phyloP scores from a whole-genome alignment of 1,140 invertebrate species.

The Linepithema humile region DNA sequence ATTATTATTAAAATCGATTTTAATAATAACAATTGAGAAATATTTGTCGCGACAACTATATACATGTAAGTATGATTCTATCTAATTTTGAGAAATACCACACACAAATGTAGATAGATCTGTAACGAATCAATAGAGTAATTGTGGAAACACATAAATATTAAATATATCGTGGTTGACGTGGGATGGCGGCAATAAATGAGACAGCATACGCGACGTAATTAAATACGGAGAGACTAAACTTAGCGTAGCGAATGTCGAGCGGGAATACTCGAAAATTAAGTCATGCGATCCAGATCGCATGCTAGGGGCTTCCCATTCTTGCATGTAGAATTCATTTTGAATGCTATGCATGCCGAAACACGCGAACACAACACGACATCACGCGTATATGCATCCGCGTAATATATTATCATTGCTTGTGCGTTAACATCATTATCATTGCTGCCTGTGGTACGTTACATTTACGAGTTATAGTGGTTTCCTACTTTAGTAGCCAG shows the following conservation, averaged over 20 bases:
- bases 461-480: neutral
- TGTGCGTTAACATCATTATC: slow-evolving; percentile 4
- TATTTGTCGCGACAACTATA: neutral
- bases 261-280: slow-evolving; percentile 29
- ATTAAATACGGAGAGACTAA: slow-evolving; percentile 37
- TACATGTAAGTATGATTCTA: too few species aligned
- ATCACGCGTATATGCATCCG: neutral
- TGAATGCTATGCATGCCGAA: neutral
- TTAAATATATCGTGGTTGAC: neutral
- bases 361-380: slow-evolving; percentile 12
- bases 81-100: slow-evolving; percentile 8
- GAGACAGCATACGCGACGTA: slow-evolving; percentile 12
- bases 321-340: slow-evolving; percentile 19
- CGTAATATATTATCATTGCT: neutral
- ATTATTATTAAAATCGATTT: neutral
- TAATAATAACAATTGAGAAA: neutral
- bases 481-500: neutral
- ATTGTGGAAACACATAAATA: slow-evolving; percentile 8
- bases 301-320: neutral
- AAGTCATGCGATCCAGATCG: slow-evolving; percentile 19
- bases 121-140: neutral
- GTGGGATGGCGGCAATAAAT: neutral
- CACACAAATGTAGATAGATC: slow-evolving; percentile 3
- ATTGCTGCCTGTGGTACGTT: neutral
- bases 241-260: neutral